Conservation (phyloP, 92 coral and sea anemone genomes). For the Montipora capitata region DNA sequence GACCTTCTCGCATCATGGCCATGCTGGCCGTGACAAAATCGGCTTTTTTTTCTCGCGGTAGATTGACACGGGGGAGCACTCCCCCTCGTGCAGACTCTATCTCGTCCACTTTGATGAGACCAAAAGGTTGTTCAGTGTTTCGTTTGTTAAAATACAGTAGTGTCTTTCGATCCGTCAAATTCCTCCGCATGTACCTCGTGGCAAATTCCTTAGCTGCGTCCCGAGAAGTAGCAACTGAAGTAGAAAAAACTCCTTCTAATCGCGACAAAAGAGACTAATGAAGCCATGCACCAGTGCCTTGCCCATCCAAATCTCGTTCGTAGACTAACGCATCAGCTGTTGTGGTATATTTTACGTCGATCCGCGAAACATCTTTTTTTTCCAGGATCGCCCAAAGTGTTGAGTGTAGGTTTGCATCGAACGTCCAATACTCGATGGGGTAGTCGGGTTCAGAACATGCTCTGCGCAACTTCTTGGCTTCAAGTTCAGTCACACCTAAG, state of each 20-base stretch:
- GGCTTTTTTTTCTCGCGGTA: background rate
- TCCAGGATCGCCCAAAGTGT: background rate
- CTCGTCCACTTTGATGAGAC: constrained; percentile 9
- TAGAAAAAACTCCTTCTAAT: background rate
- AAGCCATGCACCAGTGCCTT: constrained; percentile 5
- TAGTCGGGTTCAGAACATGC: background rate
- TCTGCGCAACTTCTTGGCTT: background rate
- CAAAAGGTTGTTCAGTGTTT: background rate
- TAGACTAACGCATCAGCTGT: background rate
- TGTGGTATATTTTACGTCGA: constrained; percentile 12
- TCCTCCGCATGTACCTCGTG: background rate
- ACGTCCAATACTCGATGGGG: constrained; percentile 27
- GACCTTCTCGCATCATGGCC: constrained; percentile 14
- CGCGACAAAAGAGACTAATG: constrained; percentile 7
- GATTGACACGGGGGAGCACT: background rate
- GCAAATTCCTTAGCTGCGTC: background rate
- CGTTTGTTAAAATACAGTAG: constrained; percentile 14
- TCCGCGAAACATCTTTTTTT: background rate
- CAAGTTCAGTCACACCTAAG: background rate
- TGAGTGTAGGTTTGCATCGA: background rate
- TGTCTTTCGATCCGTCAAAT: constrained; percentile 7
- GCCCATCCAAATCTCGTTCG: constrained; percentile 8
- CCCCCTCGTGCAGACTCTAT: constrained; percentile 8
- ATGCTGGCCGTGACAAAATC: constrained; percentile 13
- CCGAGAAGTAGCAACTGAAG: background rate